Percentiles rank a stretch among this genome's conserved stretches.
Evolutionary conservation across 2,888 invertebrate species (phyloP).

Genomic region (Aphrophora alni): DNA sequence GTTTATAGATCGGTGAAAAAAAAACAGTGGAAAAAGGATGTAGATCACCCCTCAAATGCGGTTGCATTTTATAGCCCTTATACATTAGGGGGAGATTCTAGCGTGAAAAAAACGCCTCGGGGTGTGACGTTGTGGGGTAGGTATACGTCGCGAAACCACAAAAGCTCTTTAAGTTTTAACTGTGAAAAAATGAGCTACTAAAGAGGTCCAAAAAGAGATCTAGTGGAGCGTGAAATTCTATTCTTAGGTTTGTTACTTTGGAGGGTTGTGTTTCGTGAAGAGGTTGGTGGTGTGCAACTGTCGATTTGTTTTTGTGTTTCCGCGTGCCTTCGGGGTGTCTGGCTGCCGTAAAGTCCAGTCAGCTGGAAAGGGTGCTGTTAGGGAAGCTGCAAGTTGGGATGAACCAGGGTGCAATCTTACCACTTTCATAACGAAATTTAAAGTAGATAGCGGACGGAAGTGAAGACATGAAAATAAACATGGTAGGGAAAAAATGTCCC

Average conservation of each 20-base stretch:
- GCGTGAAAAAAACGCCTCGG: slow-evolving; percentile 7
- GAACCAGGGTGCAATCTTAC: too few relatives aligned
- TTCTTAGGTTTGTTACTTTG: not conserved
- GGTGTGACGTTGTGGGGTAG: not conserved
- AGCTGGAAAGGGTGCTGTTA: not conserved
- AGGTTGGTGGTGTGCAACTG: not conserved
- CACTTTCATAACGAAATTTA: too few relatives aligned
- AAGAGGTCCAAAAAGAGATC: not conserved
- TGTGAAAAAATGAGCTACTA: not conserved
- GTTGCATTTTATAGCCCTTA: not conserved
- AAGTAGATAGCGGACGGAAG: too few relatives aligned
- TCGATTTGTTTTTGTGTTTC: not conserved
- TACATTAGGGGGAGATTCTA: not conserved
- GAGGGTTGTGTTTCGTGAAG: not conserved
- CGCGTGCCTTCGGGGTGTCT: not conserved
- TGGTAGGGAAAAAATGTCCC: too few relatives aligned
- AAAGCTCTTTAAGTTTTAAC: not conserved
- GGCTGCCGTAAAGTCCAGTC: not conserved
- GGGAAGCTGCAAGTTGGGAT: too few relatives aligned
- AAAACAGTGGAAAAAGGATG: not conserved
- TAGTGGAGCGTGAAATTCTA: not conserved
- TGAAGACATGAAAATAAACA: too few relatives aligned
- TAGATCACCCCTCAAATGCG: not conserved
- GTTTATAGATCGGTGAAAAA: not conserved
- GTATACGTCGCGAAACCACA: not conserved